These are phyloP conservation scores for Chrysochloris asiatica DNA, from an alignment of 2,113 vertebrate species.

Conservation along the genomic window DNA sequence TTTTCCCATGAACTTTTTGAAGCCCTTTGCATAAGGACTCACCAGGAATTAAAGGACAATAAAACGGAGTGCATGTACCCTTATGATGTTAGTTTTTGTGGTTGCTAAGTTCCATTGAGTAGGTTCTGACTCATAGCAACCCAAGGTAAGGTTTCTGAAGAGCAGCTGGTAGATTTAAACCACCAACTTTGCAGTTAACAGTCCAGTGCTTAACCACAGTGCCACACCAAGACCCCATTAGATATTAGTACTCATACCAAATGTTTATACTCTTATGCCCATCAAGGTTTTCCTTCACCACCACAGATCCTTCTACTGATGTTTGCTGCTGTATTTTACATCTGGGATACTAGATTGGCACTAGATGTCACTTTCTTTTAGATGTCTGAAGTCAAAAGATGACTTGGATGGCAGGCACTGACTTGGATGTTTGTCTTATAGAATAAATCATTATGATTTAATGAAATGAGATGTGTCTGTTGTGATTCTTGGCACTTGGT, in stretches of 20 bases:
- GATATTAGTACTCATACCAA: neutral
- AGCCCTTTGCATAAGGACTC: too few relatives aligned
- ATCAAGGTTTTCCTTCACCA: neutral
- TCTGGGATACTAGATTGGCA: too few relatives aligned
- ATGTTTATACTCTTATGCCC: neutral
- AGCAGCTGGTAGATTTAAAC: too few relatives aligned
- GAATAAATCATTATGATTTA: neutral
- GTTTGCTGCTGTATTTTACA: neutral
- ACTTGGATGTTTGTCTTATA: neutral
- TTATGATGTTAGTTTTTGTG: too few relatives aligned
- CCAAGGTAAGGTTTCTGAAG: too few relatives aligned
- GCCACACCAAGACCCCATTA: too few relatives aligned
- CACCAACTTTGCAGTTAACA: too few relatives aligned
- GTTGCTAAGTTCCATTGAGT: too few relatives aligned
- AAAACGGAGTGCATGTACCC: neutral
- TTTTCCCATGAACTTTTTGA: too few relatives aligned
- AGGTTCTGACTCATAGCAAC: too few relatives aligned
- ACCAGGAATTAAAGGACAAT: neutral
- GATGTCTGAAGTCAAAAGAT: neutral
- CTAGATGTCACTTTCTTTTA: neutral
- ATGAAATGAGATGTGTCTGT: neutral
- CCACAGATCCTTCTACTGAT: accelerated
- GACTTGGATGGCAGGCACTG: neutral
- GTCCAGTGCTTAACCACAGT: too few relatives aligned
- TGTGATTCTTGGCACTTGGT: neutral